phyloP scores from a whole-genome alignment of 2,113 vertebrate species.

The Chaetops frenatus region DNA sequence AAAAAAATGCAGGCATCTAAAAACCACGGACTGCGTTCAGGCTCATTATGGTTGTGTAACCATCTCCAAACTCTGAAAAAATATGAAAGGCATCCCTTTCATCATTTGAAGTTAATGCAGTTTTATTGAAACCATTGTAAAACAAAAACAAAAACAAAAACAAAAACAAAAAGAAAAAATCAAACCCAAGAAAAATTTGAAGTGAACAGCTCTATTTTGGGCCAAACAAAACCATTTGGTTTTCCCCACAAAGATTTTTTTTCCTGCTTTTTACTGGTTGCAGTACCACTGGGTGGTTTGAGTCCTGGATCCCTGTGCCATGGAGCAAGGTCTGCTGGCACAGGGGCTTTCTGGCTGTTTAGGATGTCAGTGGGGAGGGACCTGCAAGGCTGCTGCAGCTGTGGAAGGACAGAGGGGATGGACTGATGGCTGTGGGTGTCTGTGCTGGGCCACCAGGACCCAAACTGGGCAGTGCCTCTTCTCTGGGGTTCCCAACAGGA shows the following conservation, averaged over 20 bases:
- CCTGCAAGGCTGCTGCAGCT: not conserved
- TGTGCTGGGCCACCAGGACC: not conserved
- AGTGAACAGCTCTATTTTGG: not conserved
- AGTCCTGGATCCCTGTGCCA: not conserved
- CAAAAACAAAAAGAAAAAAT: not conserved
- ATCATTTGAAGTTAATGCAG: not conserved
- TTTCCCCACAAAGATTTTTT: not conserved
- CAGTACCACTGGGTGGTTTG: not conserved
- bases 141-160: not conserved
- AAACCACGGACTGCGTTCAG: not conserved
- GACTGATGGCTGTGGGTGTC: not conserved
- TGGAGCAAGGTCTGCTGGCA: not conserved
- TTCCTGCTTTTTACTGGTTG: not conserved
- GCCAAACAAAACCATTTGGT: not conserved
- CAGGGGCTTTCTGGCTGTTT: not conserved
- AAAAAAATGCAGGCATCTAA: not conserved
- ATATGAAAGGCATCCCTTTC: not conserved
- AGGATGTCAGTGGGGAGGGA: not conserved
- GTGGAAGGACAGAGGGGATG: not conserved
- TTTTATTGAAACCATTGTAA: not conserved
- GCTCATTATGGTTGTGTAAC: not conserved
- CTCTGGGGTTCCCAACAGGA: not conserved
- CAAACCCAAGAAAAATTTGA: not conserved
- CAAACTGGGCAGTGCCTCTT: fast-evolving
- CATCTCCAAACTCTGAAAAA: not conserved